Percentiles rank a stretch among this genome's conserved stretches.
Conservation (phyloP, 2,797 vertebrate species). For the Karalla daura region DNA sequence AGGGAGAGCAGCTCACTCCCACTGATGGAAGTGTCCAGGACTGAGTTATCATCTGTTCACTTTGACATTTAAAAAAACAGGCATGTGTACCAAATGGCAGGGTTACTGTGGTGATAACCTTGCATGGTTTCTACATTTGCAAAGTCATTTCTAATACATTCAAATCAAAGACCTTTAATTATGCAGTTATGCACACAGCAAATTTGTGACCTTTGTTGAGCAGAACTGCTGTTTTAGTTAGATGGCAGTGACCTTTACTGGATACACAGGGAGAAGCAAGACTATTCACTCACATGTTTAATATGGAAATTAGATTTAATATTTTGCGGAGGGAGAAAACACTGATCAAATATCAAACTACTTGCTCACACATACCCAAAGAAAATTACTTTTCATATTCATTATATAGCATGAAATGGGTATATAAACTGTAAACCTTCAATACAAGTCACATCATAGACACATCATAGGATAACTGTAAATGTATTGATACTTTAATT, state of each 20-base stretch:
- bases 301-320: constrained; percentile 5
- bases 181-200: constrained; percentile 51
- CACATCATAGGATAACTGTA: too few relatives aligned
- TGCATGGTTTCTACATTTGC: constrained; percentile 18
- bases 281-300: background rate
- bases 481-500: too few relatives aligned
- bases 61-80: constrained; percentile 59
- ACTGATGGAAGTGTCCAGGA: constrained; percentile 40
- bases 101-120: constrained; percentile 65
- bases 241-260: constrained; percentile 66
- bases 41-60: constrained; percentile 50
- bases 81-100: constrained; percentile 37
- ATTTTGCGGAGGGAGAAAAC: background rate
- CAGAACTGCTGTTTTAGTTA: constrained; percentile 51
- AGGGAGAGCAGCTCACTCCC: constrained; percentile 17
- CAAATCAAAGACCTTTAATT: constrained; percentile 64
- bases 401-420: too few relatives aligned
- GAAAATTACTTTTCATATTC: constrained; percentile 11
- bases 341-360: background rate
- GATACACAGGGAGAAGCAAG: background rate
- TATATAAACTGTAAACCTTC: too few relatives aligned
- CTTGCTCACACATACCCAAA: background rate
- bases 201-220: constrained; percentile 61
- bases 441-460: too few relatives aligned
- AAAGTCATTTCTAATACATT: constrained; percentile 50